Evolutionary conservation across 2,888 invertebrate genomes (phyloP), one percentile per base, ranked within the genome.

Genomic region (Platycheirus albimanus): DNA sequence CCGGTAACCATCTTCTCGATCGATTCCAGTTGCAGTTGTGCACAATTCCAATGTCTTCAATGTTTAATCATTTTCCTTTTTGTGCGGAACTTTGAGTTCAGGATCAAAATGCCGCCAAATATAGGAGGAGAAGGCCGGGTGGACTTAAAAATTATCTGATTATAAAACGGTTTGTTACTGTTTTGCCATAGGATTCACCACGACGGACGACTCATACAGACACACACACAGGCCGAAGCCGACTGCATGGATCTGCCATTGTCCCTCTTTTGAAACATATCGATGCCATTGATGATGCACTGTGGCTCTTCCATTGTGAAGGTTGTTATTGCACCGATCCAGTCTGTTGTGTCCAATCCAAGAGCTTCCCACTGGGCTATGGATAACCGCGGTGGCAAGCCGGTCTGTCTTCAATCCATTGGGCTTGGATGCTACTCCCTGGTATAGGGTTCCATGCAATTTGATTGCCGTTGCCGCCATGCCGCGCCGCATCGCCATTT

Each of bases 91-190:
- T 71, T 77, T 83, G 76, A 66, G 45, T 38, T 8, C 71, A 72
- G 74, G 67, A 72, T 83, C 69, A 74, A 83, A 83, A 78, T 51
- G 83, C 83, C 83, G 83, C 78, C 78, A 83, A 83, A 83, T 45
- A 63, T 43, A 74, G 45, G 78, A 64, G 72, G 43, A 56, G 66
- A 72, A 54, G 24, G n/a, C n/a, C 24, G 72, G 78, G 78, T 74
- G 83, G 78, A 74, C 72, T 67, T 72, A 78, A 78, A 77, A 83
- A 78, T 83, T 83, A 83, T 83, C 83, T 78, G 78, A 83, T 83
- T 83, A 78, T 77, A 69, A 67, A 83, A 83, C 78, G 78, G 83
- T 83, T 83, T 83, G 83, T 83, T 83, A 83, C 83, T 83, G 83
- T 74, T 83, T 78, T 74, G 64, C 77, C 64, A 78, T 63, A 49